Base-by-base conservation (phyloP, 2,797 vertebrate genomes). In the Ctenochaetus hawaiiensis region DNA sequence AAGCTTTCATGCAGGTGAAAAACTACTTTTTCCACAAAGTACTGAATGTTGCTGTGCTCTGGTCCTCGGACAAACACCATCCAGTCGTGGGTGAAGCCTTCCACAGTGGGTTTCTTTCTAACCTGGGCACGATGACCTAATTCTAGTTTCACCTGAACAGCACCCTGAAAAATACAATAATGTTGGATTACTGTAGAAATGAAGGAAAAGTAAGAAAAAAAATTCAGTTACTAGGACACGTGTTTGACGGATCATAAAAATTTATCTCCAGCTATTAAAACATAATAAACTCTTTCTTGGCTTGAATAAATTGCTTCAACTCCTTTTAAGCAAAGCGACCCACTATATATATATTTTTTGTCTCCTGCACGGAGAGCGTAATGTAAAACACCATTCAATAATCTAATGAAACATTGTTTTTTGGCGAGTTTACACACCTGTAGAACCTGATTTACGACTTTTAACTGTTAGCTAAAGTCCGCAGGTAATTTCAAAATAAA, bases 1-100 rank as follows among this genome's bases (percentile, higher is more conserved):
- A 99, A 99, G 95, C 98, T 99, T 90, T 99, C 98, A 4, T 99
- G 98, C 68, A 99, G 96, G 70, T 97, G 94, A 93, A 99, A 99
- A 91, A 99, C 96, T 44, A 99, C 98, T 89, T 94, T 97, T 78
- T 99, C 98, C 93, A 99, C 97, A 84, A 99, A 99, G 93, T 99
- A 98, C 95, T 99, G 98, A 90, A 99, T 99, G 91, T 99, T 97
- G 5, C 97, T 39, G 97, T 97, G 6, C 91, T 99, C 98, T 0
- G 98, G 98, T 57, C 98, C 98, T 1, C 98, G 96, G 58, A 99
- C 98, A 44, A 98, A 99, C 88, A 99, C 98, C 98, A 99, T 98
- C 98, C 98, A 99, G 95, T 99, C 98, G 0, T 99, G 98, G 67
- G 98, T 99, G 90, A 99, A 99, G 20, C 98, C 98, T 65, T 99